These are phyloP conservation scores for Epinephelus cyanopodus DNA, from an alignment of 2,113 vertebrate genomes.

Conservation along the genomic window DNA sequence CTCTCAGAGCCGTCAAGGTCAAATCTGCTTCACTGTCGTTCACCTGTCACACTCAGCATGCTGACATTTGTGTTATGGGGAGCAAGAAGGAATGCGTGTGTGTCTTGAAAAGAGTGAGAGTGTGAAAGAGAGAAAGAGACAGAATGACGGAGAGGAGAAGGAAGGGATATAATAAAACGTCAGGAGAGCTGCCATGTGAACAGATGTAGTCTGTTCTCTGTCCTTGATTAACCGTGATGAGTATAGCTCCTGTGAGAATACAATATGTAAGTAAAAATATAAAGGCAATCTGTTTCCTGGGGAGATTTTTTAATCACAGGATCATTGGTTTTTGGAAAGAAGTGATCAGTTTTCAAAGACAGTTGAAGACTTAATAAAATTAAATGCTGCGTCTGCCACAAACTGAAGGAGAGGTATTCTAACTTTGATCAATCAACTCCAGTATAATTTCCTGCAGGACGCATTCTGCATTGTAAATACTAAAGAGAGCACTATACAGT, in stretches of 20 bases:
- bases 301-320: conserved; percentile 59
- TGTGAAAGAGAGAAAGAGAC: conserved; percentile 47
- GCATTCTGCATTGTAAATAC: neutral
- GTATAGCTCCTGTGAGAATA: conserved; percentile 55
- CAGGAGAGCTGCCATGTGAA: conserved; percentile 72
- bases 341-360: conserved; percentile 37
- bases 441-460: neutral
- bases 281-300: conserved; percentile 69
- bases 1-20: conserved; percentile 80
- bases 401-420: conserved; percentile 11
- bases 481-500: no score
- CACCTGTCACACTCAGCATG: conserved; percentile 77
- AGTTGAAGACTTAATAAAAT: conserved; percentile 39
- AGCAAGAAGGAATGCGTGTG: conserved; percentile 32
- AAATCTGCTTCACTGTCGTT: conserved; percentile 77
- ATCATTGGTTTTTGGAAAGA: conserved; percentile 42
- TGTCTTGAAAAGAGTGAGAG: conserved; percentile 33
- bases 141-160: conserved; percentile 60
- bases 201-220: conserved; percentile 75
- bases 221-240: conserved; percentile 79
- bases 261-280: conserved; percentile 64
- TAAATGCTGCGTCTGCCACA: conserved; percentile 24
- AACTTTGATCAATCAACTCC: conserved; percentile 29
- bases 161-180: conserved; percentile 70
- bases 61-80: conserved; percentile 80